Conservation (phyloP, 2,797 vertebrate genomes). For the Halcyon leucocephala region DNA sequence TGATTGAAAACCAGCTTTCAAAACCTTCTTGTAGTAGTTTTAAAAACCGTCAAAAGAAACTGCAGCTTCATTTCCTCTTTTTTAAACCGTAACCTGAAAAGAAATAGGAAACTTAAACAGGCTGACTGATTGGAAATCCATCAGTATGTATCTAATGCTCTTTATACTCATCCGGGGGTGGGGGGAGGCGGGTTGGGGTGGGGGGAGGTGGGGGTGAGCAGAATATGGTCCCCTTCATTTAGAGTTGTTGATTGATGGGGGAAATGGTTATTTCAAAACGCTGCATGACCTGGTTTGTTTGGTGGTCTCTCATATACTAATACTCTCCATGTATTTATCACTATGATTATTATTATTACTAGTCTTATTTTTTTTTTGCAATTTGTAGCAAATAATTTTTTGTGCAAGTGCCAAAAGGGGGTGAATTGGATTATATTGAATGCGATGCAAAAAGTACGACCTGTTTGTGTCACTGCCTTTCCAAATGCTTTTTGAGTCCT, state of each 20-base stretch:
- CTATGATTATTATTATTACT: neutral
- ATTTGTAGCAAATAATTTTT: conserved; percentile 51
- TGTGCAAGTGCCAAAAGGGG: conserved; percentile 29
- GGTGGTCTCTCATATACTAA: conserved; percentile 54
- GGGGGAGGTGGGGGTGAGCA: neutral
- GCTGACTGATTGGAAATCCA: conserved; percentile 41
- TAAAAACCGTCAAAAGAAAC: conserved; percentile 44
- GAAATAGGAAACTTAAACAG: conserved; percentile 61
- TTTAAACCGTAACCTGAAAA: conserved; percentile 53
- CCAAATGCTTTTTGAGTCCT: conserved; percentile 66
- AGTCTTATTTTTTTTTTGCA: conserved; percentile 1
- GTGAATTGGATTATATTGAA: conserved; percentile 62
- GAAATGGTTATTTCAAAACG: conserved; percentile 40
- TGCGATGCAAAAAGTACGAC: conserved; percentile 59
- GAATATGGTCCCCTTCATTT: neutral
- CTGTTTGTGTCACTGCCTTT: conserved; percentile 69
- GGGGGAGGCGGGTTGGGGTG: neutral
- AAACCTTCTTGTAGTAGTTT: conserved; percentile 61
- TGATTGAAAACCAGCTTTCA: conserved; percentile 62
- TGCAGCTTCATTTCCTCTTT: conserved; percentile 60
- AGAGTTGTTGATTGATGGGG: neutral
- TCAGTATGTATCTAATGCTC: conserved; percentile 9
- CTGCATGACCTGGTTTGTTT: conserved; percentile 57
- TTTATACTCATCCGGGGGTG: neutral
- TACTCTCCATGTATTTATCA: conserved; percentile 41